phyloP scores from a whole-genome alignment of 1,140 invertebrate species.

The Marisa cornuarietis region DNA sequence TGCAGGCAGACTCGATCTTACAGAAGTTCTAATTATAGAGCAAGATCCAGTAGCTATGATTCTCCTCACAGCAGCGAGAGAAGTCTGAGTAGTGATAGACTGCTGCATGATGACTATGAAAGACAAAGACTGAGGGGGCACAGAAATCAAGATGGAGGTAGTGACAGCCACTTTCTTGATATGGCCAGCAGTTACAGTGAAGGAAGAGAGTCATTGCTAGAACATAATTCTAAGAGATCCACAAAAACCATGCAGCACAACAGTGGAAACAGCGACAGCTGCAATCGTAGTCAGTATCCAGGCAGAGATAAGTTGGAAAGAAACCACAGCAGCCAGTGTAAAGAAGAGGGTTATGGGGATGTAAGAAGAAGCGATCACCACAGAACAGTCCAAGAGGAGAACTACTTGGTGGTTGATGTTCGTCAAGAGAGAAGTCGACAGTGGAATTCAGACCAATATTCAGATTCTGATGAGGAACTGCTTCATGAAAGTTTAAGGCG shows the following conservation, averaged over 20 bases:
- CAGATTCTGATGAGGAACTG: slow-evolving; percentile 19
- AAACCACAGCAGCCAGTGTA: not conserved
- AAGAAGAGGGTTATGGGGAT: not conserved
- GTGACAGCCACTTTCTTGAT: not conserved
- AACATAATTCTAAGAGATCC: not conserved
- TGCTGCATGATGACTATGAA: not conserved
- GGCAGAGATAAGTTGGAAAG: not conserved
- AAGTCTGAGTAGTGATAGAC: not conserved
- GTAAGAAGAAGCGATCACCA: not conserved
- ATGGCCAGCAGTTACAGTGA: not conserved
- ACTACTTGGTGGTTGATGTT: not conserved
- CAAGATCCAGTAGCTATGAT: not conserved
- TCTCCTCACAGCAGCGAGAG: slow-evolving; percentile 4
- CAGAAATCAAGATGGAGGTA: not conserved
- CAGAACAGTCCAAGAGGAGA: not conserved
- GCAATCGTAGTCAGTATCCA: not conserved
- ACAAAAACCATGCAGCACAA: not conserved
- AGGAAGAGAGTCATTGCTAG: not conserved
- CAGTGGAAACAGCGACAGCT: not conserved
- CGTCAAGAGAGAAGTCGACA: not conserved
- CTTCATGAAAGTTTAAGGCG: slow-evolving; percentile 12
- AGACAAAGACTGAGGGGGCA: not conserved
- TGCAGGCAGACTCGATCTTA: slow-evolving; percentile 9
- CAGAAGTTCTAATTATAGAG: not conserved
- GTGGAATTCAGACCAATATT: slow-evolving; percentile 3